These are phyloP conservation scores for Romanomermis culicivorax DNA, from an alignment of 2,888 invertebrate genomes.

Conservation along the genomic window DNA sequence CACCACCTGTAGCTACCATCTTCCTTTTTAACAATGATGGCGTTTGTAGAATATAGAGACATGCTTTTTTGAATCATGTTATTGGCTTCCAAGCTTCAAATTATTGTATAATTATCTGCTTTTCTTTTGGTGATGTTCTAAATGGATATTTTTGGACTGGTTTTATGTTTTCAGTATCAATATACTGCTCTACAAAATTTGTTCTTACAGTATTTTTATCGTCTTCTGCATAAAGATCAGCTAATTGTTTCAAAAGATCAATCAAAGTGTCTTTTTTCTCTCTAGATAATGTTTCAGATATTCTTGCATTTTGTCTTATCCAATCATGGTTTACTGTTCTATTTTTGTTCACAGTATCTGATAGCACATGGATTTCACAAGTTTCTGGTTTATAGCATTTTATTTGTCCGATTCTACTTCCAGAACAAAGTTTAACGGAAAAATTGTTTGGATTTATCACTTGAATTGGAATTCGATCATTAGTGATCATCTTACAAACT, in stretches of 20 bases:
- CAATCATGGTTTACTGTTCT: neutral
- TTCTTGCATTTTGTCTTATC: neutral
- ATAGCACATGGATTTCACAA: neutral
- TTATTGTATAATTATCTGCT: neutral
- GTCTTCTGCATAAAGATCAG: neutral
- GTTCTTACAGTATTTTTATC: neutral
- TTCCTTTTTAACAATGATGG: neutral
- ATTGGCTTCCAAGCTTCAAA: neutral
- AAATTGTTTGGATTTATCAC: neutral
- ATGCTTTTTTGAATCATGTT: neutral
- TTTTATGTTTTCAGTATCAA: neutral
- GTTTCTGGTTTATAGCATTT: too few relatives aligned
- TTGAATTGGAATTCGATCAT: too few relatives aligned
- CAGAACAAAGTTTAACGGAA: neutral
- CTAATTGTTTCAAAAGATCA: neutral
- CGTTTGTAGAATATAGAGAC: neutral
- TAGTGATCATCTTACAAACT: too few relatives aligned
- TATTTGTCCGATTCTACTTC: neutral
- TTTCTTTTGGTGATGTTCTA: neutral
- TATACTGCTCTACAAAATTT: neutral
- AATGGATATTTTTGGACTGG: neutral
- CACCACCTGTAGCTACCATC: neutral
- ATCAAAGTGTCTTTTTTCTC: neutral
- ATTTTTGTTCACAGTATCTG: neutral
- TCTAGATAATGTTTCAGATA: neutral